Evolutionary conservation across 2,797 vertebrate genomes (phyloP), one percentile per base, ranked within the genome.

Genomic region (Crax fasciolata): DNA sequence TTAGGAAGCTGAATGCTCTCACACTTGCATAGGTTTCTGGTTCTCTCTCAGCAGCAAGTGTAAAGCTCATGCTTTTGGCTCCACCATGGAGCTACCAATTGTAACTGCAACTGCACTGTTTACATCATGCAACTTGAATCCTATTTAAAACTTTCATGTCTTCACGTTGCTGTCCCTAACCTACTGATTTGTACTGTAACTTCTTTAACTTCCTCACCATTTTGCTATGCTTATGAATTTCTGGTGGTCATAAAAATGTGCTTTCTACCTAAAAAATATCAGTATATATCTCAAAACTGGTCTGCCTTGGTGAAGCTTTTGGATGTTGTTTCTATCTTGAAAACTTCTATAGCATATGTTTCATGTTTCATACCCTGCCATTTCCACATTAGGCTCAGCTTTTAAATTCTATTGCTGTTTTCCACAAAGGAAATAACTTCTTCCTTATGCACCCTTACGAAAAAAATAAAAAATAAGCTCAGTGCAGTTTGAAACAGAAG

Each of bases 31-130:
- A 67, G 0, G 1, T 57, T 95, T 44, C 58, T 96, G 91, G 67
- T 79, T 65, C 41, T 95, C 88, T 92, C 61, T 46, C 68, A 77
- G 86, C 91, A 88, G 18, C 72, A 81, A 97, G 63, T 81, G 35
- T 90, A 94, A 97, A 98, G 92, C 92, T 96, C 90, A 93, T 98
- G 98, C 96, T 90, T 98, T 97, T 97, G 96, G 97, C 98, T 98
- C 98, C 97, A 97, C 97, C 98, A 25, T 98, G 98, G 96, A 98
- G 97, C 89, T 97, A 87, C 88, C 84, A 96, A 93, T 59, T 97
- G 98, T 94, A 98, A 98, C 97, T 98, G 97, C 98, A 98, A 54
- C 87, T 80, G 85, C 59, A 89, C 18, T 75, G 70, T 41, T 90
- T 72, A 35, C 77, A 67, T 83, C 78, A 35, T 9, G n/a, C 25